These are phyloP conservation scores for Dallia pectoralis DNA, from an alignment of 2,797 vertebrate genomes.

Conservation along the genomic window DNA sequence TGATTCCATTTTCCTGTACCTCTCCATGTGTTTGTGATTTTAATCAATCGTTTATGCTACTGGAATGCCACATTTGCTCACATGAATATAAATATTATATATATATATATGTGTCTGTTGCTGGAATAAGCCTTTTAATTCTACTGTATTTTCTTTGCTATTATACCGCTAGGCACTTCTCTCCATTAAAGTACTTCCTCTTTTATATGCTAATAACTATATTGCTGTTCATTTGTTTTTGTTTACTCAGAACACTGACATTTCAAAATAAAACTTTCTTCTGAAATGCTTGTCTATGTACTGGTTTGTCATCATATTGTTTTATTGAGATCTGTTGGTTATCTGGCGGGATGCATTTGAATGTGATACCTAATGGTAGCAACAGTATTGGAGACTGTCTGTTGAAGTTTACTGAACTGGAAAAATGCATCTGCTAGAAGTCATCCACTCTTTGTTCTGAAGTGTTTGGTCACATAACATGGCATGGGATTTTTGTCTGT, in stretches of 20 bases:
- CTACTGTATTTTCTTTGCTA: constrained; percentile 57
- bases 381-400: neutral
- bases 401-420: neutral
- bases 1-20: constrained; percentile 34
- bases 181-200: constrained; percentile 76
- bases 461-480: neutral
- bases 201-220: constrained; percentile 93
- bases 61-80: constrained; percentile 56
- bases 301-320: neutral
- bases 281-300: constrained; percentile 6
- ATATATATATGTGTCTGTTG: constrained; percentile 52
- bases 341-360: neutral
- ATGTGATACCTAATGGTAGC: neutral
- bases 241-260: constrained; percentile 75
- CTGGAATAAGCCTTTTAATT: constrained; percentile 54
- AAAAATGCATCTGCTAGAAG: neutral
- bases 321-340: neutral
- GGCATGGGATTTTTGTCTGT: neutral
- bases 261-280: constrained; percentile 72
- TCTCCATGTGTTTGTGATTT: constrained; percentile 66
- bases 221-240: constrained; percentile 77
- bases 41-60: constrained; percentile 51
- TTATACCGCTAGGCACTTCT: constrained; percentile 70
- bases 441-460: neutral
- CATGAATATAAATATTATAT: constrained; percentile 45